These are phyloP conservation scores for Bostrychus sinensis DNA, from an alignment of 2,113 vertebrate species.

Conservation along the genomic window DNA sequence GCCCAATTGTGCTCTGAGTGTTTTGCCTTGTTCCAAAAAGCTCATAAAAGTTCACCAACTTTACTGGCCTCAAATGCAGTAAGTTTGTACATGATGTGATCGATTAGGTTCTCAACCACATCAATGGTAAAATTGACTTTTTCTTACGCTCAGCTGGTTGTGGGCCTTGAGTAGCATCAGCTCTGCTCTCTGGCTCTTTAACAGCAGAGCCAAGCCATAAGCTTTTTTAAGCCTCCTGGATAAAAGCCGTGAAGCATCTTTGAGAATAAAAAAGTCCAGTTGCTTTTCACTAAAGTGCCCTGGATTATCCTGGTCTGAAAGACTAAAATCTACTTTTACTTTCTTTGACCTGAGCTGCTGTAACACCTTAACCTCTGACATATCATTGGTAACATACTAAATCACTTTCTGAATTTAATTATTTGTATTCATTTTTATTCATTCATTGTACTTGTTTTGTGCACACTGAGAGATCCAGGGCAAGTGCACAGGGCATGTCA, in stretches of 20 bases:
- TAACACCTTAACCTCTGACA: background rate
- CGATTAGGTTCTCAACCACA: background rate
- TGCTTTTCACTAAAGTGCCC: conserved; percentile 1
- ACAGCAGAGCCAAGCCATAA: background rate
- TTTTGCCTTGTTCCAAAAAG: background rate
- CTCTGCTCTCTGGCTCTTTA: background rate
- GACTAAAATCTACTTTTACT: background rate
- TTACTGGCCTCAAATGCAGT: background rate
- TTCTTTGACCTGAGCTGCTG: background rate
- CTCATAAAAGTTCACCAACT: background rate
- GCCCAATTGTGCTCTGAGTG: background rate
- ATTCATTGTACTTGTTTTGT: background rate
- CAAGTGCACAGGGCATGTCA: background rate
- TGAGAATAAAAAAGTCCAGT: background rate
- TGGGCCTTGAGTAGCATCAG: background rate
- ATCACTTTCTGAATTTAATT: too few species aligned
- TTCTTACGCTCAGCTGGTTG: background rate
- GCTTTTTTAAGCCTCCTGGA: conserved; percentile 6
- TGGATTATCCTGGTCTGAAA: background rate
- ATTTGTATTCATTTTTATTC: background rate
- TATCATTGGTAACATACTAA: too few species aligned
- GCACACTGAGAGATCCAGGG: background rate
- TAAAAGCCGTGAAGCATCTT: background rate
- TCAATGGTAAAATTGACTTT: background rate
- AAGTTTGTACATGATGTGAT: background rate